A percentile compares a stretch with the other conserved stretches of the same genome.
These are phyloP conservation scores for Cryptocephalus primarius DNA, from an alignment of 2,888 invertebrate genomes.

Conservation along the genomic window DNA sequence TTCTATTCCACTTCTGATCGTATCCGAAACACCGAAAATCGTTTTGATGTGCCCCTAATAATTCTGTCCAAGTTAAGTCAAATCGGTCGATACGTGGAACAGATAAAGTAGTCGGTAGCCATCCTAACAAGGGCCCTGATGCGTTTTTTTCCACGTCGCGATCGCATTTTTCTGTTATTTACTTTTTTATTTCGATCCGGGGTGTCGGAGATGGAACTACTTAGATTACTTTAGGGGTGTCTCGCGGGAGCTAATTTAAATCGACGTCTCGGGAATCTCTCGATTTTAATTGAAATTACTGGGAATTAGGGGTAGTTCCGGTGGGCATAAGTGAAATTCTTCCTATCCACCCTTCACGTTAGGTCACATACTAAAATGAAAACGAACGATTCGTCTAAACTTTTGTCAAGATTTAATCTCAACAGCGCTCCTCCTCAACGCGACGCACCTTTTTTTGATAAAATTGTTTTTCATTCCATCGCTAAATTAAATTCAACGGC, in stretches of 20 bases:
- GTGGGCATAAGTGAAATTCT: neutral
- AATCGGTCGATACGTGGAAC: neutral
- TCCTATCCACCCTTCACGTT: too few relatives aligned
- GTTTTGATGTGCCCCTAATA: too few relatives aligned
- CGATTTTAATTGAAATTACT: neutral
- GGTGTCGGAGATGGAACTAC: neutral
- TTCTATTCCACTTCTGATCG: too few relatives aligned
- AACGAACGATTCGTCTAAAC: too few relatives aligned
- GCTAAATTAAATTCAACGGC: too few relatives aligned
- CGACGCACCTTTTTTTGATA: too few relatives aligned
- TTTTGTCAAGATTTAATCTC: too few relatives aligned
- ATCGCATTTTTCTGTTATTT: neutral
- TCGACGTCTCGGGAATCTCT: neutral
- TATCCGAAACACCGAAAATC: too few relatives aligned
- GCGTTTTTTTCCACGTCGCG: neutral
- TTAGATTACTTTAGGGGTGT: neutral
- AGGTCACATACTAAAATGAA: too few relatives aligned
- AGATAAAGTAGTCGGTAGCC: neutral
- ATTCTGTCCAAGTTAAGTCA: neutral
- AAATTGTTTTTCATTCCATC: too few relatives aligned
- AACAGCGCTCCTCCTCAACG: too few relatives aligned
- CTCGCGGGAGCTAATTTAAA: neutral
- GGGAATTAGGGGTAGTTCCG: neutral
- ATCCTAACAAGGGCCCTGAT: neutral
- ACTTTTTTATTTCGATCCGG: neutral